Evolutionary conservation across 2,888 invertebrate species (phyloP).

Genomic region (Pocota personata): DNA sequence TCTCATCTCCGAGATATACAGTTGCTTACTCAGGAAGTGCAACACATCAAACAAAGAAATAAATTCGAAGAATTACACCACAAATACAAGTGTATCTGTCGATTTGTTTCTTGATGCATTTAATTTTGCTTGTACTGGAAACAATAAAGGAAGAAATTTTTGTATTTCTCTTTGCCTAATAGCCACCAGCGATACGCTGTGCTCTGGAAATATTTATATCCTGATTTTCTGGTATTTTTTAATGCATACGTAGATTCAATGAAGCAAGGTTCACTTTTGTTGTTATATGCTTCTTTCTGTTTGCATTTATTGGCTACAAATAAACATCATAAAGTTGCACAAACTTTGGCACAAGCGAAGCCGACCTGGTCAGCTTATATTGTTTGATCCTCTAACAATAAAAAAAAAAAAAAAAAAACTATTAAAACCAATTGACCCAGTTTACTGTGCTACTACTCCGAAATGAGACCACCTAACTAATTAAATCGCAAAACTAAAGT

Average conservation of each 20-base stretch:
- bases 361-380: not conserved
- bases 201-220: not conserved
- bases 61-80: not conserved
- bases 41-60: not conserved
- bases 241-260: not conserved
- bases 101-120: not conserved
- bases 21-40: not conserved
- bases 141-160: not conserved
- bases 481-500: no score
- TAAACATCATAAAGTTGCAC: no score
- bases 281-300: no score
- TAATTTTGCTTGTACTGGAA: not conserved
- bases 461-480: not conserved
- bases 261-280: no score
- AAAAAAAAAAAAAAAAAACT: not conserved
- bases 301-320: no score
- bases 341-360: no score
- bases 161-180: not conserved
- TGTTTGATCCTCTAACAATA: no score
- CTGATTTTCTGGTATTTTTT: constrained; percentile 28
- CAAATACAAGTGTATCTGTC: not conserved
- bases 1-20: not conserved
- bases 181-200: not conserved
- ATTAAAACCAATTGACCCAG: not conserved
- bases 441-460: not conserved